These are phyloP conservation scores for Stercorarius parasiticus DNA, from an alignment of 2,113 vertebrate genomes.

Conservation along the genomic window DNA sequence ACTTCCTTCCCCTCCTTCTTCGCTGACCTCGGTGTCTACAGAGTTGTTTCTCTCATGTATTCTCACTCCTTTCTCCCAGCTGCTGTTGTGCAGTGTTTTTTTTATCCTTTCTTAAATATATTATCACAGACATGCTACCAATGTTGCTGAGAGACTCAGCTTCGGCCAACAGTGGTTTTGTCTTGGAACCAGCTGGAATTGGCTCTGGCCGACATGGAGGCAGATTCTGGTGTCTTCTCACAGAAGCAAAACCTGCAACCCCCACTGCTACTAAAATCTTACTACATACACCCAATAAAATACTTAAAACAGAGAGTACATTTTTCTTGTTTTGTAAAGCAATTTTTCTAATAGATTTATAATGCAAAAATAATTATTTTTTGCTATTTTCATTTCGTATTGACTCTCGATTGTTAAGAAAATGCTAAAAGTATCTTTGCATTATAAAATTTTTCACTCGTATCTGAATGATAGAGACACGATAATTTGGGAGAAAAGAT, in stretches of 20 bases:
- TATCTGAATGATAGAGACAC: neutral
- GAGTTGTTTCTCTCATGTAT: neutral
- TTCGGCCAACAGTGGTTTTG: fast-evolving
- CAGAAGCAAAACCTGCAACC: neutral
- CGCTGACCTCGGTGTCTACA: neutral
- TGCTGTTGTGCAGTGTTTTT: neutral
- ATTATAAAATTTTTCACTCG: neutral
- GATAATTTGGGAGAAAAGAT: neutral
- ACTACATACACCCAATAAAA: neutral
- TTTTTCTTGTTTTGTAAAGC: neutral
- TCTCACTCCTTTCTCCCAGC: neutral
- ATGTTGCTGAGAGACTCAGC: neutral
- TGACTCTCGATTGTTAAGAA: neutral
- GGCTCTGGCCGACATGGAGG: fast-evolving
- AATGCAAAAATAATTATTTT: neutral
- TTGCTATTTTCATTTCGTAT: neutral
- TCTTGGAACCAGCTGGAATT: neutral
- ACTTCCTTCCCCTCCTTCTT: neutral
- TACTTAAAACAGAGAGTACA: neutral
- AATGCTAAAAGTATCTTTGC: neutral
- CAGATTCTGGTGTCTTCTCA: neutral
- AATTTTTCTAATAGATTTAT: neutral
- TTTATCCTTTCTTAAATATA: neutral
- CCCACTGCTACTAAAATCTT: neutral
- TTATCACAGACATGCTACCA: neutral